Evolutionary conservation across 1,140 invertebrate genomes (phyloP), one percentile per base, ranked within the genome.

Genomic region (Pseudomyrmex pallidus): DNA sequence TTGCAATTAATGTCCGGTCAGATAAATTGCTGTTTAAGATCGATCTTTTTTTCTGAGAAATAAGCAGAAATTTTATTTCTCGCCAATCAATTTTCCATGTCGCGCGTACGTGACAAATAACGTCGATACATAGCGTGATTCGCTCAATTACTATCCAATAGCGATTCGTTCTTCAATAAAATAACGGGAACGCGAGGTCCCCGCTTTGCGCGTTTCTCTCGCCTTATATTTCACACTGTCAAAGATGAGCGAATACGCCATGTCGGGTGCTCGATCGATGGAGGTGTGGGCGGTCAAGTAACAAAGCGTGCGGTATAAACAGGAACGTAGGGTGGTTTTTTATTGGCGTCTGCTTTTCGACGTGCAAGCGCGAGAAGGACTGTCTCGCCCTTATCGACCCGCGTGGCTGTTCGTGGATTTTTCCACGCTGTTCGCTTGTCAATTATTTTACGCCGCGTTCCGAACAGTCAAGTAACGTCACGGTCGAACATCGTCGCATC

Each of bases 361-460:
- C 74, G 72, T 87, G 61, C 87, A 87, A 61, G 76, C 86, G 86
- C 70, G 86, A 82, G 70, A 12, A 59, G 46, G 57, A 84, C 67
- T 44, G 74, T 87, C 82, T 84, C 82, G 85, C 59, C 57, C 74
- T 87, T 87, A 87, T 87, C 86, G 86, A 87, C 68, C 85, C 85
- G 48, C 54, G 48, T 44, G 50, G n/a, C 76, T 74, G 70, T 87
- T 56, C 63, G 59, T 54, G n/a, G 35, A 17, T 15, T 74, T 73
- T 54, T 68, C 22, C 66, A 7, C 44, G 54, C 17, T 82, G 22
- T 83, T 74, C 57, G 20, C 77, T 62, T 17, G 54, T 17, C 15
- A 8, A 82, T 48, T 76, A 64, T 25, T 52, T 44, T 44, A 22
- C 48, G 20, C 2, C 8, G 0, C 25, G 52, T 57, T 1, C 13